Conservation (phyloP, 1,140 invertebrate genomes). For the Scaptomyza graminum region DNA sequence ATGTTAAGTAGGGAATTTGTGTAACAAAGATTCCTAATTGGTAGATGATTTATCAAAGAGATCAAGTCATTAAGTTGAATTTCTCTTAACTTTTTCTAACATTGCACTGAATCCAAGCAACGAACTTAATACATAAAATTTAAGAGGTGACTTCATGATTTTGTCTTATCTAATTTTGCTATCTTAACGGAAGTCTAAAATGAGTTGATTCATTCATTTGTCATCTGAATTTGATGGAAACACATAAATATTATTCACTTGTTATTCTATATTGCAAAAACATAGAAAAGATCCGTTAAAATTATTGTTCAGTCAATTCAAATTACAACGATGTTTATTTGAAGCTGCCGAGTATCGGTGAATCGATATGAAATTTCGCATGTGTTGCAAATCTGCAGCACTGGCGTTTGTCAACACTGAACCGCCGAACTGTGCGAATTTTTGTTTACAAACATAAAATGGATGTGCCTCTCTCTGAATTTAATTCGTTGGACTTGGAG, state of each 20-base stretch:
- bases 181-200: slow-evolving; percentile 6
- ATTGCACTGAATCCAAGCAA: too few species aligned
- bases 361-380: slow-evolving; percentile 21
- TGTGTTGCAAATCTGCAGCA: slow-evolving; percentile 5
- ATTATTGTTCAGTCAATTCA: too few species aligned
- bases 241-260: background rate
- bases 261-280: background rate
- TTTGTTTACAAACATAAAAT: slow-evolving; percentile 30
- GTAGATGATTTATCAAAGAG: too few species aligned
- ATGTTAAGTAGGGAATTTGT: background rate
- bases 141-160: too few species aligned
- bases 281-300: background rate
- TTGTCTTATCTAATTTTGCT: slow-evolving; percentile 17
- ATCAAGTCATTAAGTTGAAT: too few species aligned
- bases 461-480: slow-evolving; percentile 35
- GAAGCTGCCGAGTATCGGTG: slow-evolving; percentile 17
- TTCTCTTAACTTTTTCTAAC: too few species aligned
- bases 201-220: slow-evolving; percentile 10
- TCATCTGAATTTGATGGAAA: slow-evolving; percentile 29
- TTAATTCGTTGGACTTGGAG: slow-evolving; percentile 32
- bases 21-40: background rate
- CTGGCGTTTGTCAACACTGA: slow-evolving; percentile 2
- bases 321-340: background rate
- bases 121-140: too few species aligned
- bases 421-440: background rate